These are phyloP conservation scores for Hypomecis atomaria DNA, from an alignment of 2,888 invertebrate species.

Conservation along the genomic window DNA sequence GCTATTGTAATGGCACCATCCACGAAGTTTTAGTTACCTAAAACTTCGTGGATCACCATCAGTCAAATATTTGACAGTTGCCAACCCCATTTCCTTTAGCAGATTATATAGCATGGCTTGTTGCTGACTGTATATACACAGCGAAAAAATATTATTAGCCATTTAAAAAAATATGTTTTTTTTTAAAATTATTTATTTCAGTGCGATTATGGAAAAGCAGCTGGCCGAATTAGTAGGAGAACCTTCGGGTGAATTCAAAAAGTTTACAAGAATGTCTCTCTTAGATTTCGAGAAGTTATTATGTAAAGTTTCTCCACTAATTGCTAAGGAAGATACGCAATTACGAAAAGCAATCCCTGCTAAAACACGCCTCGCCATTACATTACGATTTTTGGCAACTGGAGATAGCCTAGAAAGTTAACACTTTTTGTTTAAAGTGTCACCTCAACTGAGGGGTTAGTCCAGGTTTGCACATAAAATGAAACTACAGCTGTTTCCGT, in stretches of 20 bases:
- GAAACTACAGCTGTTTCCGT: no score
- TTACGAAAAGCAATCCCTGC: slow-evolving; percentile 8
- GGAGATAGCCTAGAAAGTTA: slow-evolving; percentile 18
- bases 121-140: slow-evolving; percentile 6
- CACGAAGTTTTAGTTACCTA: no score
- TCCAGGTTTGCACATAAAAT: no score
- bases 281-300: slow-evolving; percentile 21
- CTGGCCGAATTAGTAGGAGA: slow-evolving; percentile 20
- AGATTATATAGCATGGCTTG: slow-evolving; percentile 10
- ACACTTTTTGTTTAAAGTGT: slow-evolving; percentile 26
- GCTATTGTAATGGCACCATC: slow-evolving; percentile 7
- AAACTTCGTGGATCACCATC: no score
- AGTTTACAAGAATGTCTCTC: slow-evolving; percentile 20
- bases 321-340: slow-evolving; percentile 20
- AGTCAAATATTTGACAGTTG: slow-evolving; percentile 6
- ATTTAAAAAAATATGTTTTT: slow-evolving; percentile 3
- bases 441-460: no score
- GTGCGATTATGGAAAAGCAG: slow-evolving; percentile 17
- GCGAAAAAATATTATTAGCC: slow-evolving; percentile 5
- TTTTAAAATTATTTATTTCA: slow-evolving; percentile 8
- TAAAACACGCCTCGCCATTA: slow-evolving; percentile 18
- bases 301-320: slow-evolving; percentile 18
- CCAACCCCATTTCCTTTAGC: slow-evolving; percentile 10
- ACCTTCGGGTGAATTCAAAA: no score
- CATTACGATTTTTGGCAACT: slow-evolving; percentile 20